A percentile compares a stretch with the other conserved stretches of the same genome.
phyloP scores from a whole-genome alignment of 2,888 invertebrate genomes.

The Conops quadrifasciatus region DNA sequence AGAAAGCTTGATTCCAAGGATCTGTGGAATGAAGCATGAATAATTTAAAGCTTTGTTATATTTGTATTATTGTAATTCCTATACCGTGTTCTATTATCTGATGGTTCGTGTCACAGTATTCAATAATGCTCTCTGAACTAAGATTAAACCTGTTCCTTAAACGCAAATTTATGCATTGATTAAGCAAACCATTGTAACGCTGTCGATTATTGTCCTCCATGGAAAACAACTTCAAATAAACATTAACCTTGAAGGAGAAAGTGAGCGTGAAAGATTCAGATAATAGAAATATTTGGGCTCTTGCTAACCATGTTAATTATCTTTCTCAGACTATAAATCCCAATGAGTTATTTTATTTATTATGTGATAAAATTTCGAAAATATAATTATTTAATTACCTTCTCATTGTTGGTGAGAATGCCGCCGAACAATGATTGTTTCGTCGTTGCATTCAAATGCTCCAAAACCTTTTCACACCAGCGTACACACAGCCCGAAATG shows the following conservation, averaged over 20 bases:
- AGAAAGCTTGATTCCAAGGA: slow-evolving; percentile 56
- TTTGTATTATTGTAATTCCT: background rate
- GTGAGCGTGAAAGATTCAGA: no score
- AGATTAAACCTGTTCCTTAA: slow-evolving; percentile 47
- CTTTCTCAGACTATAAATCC: no score
- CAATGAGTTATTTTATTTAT: slow-evolving; percentile 26
- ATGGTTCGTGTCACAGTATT: slow-evolving; percentile 54
- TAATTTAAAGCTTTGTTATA: no score
- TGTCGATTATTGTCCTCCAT: slow-evolving; percentile 51
- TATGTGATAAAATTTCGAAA: background rate
- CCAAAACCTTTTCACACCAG: slow-evolving; percentile 48
- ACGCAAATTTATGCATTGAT: slow-evolving; percentile 57
- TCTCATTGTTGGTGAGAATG: slow-evolving; percentile 52
- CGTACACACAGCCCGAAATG: slow-evolving; percentile 57
- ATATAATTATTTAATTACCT: slow-evolving; percentile 48
- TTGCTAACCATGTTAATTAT: slow-evolving; percentile 7
- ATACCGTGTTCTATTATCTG: slow-evolving; percentile 50
- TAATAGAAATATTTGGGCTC: background rate
- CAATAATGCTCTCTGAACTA: slow-evolving; percentile 54
- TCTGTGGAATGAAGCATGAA: slow-evolving; percentile 43
- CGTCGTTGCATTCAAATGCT: slow-evolving; percentile 42
- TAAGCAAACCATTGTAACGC: slow-evolving; percentile 51
- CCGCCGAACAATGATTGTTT: slow-evolving; percentile 48
- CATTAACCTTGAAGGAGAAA: slow-evolving; percentile 36
- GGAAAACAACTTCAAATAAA: slow-evolving; percentile 55